Conservation (phyloP, 2,113 vertebrate species). For the Platichthys flesus region DNA sequence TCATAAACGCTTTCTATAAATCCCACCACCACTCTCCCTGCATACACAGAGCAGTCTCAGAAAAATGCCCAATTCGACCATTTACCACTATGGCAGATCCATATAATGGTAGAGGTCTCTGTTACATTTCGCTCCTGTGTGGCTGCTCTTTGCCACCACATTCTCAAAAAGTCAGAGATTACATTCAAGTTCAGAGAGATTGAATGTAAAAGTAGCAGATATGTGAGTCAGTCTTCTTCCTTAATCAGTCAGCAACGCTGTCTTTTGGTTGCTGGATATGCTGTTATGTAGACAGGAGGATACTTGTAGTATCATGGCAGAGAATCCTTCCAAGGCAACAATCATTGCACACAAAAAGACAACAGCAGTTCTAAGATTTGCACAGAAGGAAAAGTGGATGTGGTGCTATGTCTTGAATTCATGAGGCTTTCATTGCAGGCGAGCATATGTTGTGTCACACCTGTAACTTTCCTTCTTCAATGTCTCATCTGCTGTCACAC, state of each 20-base stretch:
- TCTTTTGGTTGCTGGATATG: constrained; percentile 59
- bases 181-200: constrained; percentile 34
- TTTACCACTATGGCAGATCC: not conserved
- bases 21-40: not conserved
- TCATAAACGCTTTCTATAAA: not conserved
- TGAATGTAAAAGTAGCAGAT: constrained; percentile 34
- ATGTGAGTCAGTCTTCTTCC: constrained; percentile 54
- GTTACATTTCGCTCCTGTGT: too few relatives aligned
- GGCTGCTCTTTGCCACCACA: not conserved
- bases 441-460: not conserved
- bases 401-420: not conserved
- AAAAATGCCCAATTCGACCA: not conserved
- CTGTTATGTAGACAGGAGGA: constrained; percentile 54
- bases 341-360: constrained; percentile 17
- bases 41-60: constrained; percentile 18
- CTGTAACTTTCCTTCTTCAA: not conserved
- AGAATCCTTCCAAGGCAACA: constrained; percentile 43
- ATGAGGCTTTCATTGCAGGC: not conserved
- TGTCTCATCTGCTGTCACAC: constrained; percentile 25
- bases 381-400: not conserved
- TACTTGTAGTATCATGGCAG: constrained; percentile 65
- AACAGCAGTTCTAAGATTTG: not conserved
- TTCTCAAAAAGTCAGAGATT: constrained; percentile 30
- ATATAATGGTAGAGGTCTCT: constrained; percentile 2
- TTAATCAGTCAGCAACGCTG: constrained; percentile 65